A percentile compares a stretch with the other conserved stretches of the same genome.
Conservation (phyloP, 2,888 invertebrate species). For the Drosophila mercatorum region DNA sequence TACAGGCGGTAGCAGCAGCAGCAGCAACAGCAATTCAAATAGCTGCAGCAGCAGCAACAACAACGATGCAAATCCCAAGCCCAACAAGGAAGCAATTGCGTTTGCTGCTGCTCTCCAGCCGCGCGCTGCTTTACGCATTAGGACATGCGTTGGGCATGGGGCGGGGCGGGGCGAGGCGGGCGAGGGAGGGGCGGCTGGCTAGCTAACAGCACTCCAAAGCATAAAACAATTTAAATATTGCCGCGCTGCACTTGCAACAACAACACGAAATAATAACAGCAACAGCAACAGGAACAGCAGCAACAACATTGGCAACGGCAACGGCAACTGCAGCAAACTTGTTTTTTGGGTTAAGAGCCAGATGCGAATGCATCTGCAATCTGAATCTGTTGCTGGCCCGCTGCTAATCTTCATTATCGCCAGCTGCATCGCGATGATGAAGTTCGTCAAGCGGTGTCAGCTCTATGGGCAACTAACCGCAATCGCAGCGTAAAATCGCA, state of each 20-base stretch:
- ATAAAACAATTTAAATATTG: conserved; percentile 83
- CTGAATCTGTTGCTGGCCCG: conserved; percentile 63
- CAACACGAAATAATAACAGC: conserved; percentile 50
- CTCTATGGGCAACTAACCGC: conserved; percentile 74
- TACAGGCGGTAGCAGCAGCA: conserved; percentile 48
- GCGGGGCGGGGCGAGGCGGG: conserved; percentile 4
- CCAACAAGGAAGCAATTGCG: conserved; percentile 76
- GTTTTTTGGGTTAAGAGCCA: conserved; percentile 45
- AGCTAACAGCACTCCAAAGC: conserved; percentile 71
- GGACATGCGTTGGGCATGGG: conserved; percentile 71
- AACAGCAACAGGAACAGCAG: conserved; percentile 5
- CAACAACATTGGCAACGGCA: conserved; percentile 19
- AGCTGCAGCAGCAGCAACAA: conserved; percentile 34
- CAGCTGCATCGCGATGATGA: conserved; percentile 59
- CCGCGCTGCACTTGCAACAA: conserved; percentile 75
- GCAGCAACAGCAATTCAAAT: conserved; percentile 17
- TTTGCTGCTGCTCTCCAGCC: conserved; percentile 37
- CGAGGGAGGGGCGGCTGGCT: conserved; percentile 21
- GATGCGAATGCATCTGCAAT: conserved; percentile 76
- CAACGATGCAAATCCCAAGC: conserved; percentile 32
- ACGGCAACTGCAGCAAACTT: conserved; percentile 53
- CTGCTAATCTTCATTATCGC: conserved; percentile 76
- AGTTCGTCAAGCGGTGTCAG: conserved; percentile 77
- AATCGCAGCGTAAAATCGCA: conserved; percentile 43
- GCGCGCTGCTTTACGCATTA: conserved; percentile 69